Conservation (phyloP, 1,140 invertebrate genomes). For the Onthophagus taurus region DNA sequence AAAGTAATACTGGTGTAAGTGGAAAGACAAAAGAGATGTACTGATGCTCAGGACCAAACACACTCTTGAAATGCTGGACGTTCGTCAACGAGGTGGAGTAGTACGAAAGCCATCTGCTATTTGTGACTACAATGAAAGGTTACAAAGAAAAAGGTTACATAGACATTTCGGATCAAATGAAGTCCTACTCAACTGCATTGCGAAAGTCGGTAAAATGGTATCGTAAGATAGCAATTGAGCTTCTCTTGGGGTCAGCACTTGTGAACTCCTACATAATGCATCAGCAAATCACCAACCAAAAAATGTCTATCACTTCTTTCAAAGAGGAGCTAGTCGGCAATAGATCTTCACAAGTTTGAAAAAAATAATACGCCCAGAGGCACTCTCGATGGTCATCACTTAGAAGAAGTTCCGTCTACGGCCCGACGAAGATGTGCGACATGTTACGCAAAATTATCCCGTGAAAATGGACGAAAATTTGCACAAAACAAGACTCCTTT, state of each 20-base stretch:
- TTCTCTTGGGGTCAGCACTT: not conserved
- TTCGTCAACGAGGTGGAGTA: not conserved
- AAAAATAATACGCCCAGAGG: too few relatives aligned
- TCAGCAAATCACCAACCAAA: not conserved
- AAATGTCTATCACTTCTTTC: not conserved
- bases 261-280: conserved; percentile 21
- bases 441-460: conserved; percentile 9
- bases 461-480: conserved; percentile 4
- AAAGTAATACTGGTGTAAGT: not conserved
- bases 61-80: not conserved
- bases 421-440: conserved; percentile 4
- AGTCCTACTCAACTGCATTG: not conserved
- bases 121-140: conserved; percentile 4
- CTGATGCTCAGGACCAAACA: not conserved
- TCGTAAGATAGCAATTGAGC: not conserved
- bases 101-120: not conserved
- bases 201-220: conserved; percentile 6
- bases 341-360: too few relatives aligned
- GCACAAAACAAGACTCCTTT: conserved; percentile 1
- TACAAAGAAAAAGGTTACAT: conserved; percentile 14
- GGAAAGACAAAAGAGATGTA: not conserved
- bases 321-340: not conserved
- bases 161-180: conserved; percentile 7
- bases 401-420: conserved; percentile 3
- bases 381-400: too few relatives aligned